Conservation (phyloP, 2,888 invertebrate genomes). For the Axea sp. region DNA sequence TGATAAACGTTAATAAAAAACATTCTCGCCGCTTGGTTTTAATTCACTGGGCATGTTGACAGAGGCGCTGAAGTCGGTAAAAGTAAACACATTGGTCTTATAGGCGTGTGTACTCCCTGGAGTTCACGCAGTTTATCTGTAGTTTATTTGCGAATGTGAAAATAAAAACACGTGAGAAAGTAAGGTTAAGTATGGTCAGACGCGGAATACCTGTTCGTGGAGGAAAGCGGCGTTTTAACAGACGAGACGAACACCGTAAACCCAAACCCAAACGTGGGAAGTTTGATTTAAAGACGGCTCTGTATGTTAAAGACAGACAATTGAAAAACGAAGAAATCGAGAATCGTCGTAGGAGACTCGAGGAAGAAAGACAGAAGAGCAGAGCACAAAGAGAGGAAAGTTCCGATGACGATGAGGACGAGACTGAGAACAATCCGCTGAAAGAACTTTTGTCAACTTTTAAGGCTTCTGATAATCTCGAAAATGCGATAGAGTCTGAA, state of each 20-base stretch:
- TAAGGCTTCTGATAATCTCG: conserved; percentile 62
- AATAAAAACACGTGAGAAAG: conserved; percentile 16
- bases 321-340: conserved; percentile 74
- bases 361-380: too few relatives aligned
- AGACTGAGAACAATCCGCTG: conserved; percentile 78
- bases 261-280: conserved; percentile 69
- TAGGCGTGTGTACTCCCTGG: too few relatives aligned
- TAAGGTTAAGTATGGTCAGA: conserved; percentile 67
- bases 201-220: conserved; percentile 69
- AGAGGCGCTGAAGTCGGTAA: too few relatives aligned
- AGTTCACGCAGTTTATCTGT: too few relatives aligned
- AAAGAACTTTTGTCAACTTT: conserved; percentile 81
- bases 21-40: too few relatives aligned
- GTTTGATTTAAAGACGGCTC: conserved; percentile 72
- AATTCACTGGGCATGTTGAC: too few relatives aligned
- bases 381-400: too few relatives aligned
- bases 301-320: conserved; percentile 74
- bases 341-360: conserved; percentile 72
- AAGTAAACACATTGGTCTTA: too few relatives aligned
- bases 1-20: too few relatives aligned
- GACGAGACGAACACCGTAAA: conserved; percentile 50
- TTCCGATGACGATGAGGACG: conserved; percentile 80
- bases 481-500: conserved; percentile 76
- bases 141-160: too few relatives aligned
- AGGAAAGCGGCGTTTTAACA: conserved; percentile 69